Conservation (phyloP, 2,797 vertebrate genomes). For the Champsocephalus gunnari region DNA sequence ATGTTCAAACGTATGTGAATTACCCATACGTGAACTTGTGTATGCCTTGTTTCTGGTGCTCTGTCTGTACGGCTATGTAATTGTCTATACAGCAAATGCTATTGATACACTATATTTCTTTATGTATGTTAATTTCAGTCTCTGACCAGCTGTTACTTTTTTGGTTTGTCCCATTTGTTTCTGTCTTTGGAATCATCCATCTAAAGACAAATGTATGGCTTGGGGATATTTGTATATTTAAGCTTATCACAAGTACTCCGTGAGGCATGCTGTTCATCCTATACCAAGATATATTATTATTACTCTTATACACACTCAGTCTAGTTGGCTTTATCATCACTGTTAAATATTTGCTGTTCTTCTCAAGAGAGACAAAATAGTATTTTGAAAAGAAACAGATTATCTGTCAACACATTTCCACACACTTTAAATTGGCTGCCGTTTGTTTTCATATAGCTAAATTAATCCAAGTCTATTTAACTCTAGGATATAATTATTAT, state of each 20-base stretch:
- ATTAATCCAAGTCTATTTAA: not conserved
- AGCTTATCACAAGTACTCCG: conserved; percentile 1
- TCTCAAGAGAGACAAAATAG: not conserved
- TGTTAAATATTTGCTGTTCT: not conserved
- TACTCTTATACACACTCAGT: not conserved
- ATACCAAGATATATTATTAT: not conserved
- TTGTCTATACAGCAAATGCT: not conserved
- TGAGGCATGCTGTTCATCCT: not conserved
- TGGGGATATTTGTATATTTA: conserved; percentile 1
- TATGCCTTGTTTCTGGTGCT: not conserved
- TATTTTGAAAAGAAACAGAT: not conserved
- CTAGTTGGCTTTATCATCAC: not conserved
- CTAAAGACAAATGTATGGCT: not conserved
- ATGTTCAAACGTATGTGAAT: not conserved
- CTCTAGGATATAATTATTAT: not conserved
- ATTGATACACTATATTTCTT: not conserved
- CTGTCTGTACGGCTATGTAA: not conserved
- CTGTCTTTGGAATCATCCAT: not conserved
- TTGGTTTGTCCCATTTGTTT: not conserved
- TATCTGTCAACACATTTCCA: not conserved
- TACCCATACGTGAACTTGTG: not conserved
- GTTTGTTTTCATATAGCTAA: not conserved
- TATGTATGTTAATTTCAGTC: not conserved
- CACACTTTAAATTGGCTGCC: not conserved
- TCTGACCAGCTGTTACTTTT: conserved; percentile 1